Percentiles rank a stretch among this genome's conserved stretches.
phyloP scores from a whole-genome alignment of 2,888 invertebrate genomes.

The Chloroclystis v-ata region DNA sequence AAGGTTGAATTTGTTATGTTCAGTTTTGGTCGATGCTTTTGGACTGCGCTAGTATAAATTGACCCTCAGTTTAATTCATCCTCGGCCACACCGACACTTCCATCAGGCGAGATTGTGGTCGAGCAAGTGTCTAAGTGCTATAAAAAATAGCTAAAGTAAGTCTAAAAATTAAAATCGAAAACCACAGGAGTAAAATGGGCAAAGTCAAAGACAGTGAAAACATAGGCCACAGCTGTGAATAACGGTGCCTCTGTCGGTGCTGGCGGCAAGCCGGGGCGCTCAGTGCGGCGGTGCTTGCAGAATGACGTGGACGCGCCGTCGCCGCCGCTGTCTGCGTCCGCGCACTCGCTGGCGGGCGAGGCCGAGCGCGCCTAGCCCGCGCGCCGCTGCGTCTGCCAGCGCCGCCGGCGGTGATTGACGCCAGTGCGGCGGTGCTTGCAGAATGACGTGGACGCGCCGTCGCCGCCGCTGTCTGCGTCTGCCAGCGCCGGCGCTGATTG shows the following conservation, averaged over 20 bases:
- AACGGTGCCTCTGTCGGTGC: constrained; percentile 52
- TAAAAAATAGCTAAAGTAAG: too few relatives aligned
- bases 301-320: constrained; percentile 76
- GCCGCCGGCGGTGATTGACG: constrained; percentile 24
- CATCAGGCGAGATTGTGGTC: too few relatives aligned
- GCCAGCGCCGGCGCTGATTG: constrained; percentile 28
- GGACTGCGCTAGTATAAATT: too few relatives aligned
- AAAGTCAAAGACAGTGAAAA: constrained; percentile 31
- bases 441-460: constrained; percentile 76
- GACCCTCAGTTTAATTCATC: too few relatives aligned
- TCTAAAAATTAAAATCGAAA: too few relatives aligned
- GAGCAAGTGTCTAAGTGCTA: too few relatives aligned
- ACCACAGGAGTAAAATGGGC: too few relatives aligned
- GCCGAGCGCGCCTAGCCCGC: constrained; percentile 24
- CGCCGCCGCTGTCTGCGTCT: constrained; percentile 63
- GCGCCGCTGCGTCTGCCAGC: constrained; percentile 25
- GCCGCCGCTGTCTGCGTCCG: constrained; percentile 61
- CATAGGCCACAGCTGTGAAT: constrained; percentile 44
- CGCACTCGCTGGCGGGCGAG: constrained; percentile 45
- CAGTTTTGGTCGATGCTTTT: too few relatives aligned
- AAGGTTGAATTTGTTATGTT: too few relatives aligned
- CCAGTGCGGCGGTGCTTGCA: constrained; percentile 63
- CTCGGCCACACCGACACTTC: too few relatives aligned
- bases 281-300: constrained; percentile 64
- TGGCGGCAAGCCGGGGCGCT: constrained; percentile 20